phyloP scores from a whole-genome alignment of 2,888 invertebrate species.

The Cantharis rustica region DNA sequence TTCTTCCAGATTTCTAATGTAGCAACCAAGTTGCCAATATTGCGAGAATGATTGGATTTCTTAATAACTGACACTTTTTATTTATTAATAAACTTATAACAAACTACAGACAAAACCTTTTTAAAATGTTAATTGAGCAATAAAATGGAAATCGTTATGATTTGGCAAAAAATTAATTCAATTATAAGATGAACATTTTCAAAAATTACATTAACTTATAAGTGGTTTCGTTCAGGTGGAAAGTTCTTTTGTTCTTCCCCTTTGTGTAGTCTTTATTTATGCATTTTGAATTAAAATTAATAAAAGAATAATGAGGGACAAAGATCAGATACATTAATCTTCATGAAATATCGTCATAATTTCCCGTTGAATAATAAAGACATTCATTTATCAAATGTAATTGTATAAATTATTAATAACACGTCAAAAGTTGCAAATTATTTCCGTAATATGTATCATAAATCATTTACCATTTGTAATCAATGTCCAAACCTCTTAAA shows the following conservation, averaged over 20 bases:
- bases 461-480: constrained; percentile 44
- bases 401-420: constrained; percentile 53
- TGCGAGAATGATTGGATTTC: background rate
- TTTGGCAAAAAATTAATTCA: background rate
- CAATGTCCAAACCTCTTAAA: constrained; percentile 21
- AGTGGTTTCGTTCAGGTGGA: background rate
- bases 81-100: no score
- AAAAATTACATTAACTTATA: background rate
- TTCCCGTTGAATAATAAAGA: constrained; percentile 52
- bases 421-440: constrained; percentile 52
- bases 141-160: background rate
- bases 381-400: constrained; percentile 51
- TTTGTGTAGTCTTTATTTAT: constrained; percentile 5
- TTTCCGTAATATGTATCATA: constrained; percentile 47
- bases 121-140: background rate
- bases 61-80: no score
- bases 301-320: constrained; percentile 35
- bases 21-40: background rate
- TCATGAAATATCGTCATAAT: constrained; percentile 52
- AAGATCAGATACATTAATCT: constrained; percentile 47
- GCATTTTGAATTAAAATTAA: constrained; percentile 28
- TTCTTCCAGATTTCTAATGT: background rate
- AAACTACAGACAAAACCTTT: no score
- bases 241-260: background rate
- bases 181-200: background rate